Percentiles rank a stretch among this genome's conserved stretches.
Evolutionary conservation across 2,888 invertebrate species (phyloP).

Genomic region (Abrostola tripartita): DNA sequence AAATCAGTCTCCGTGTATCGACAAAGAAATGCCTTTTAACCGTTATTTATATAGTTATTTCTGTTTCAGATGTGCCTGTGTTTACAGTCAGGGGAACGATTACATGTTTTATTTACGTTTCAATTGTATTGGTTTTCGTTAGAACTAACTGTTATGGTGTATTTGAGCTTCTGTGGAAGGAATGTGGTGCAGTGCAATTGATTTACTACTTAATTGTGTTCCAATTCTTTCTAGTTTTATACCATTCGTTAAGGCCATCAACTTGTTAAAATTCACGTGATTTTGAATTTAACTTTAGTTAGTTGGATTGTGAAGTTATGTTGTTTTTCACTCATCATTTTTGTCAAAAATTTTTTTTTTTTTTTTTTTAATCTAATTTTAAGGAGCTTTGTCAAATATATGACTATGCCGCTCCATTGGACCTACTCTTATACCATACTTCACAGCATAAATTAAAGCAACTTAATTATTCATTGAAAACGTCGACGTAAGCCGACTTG

Average conservation of each 20-base stretch:
- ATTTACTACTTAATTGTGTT: conserved; percentile 36
- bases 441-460: too few relatives aligned
- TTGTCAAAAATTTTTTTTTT: too few relatives aligned
- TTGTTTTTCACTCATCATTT: too few relatives aligned
- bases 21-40: conserved; percentile 79
- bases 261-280: conserved; percentile 18
- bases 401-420: too few relatives aligned
- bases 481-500: too few relatives aligned
- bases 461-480: too few relatives aligned
- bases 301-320: too few relatives aligned
- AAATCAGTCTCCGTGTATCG: conserved; percentile 84
- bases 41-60: conserved; percentile 81
- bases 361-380: too few relatives aligned
- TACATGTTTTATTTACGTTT: conserved; percentile 45
- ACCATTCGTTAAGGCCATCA: conserved; percentile 23
- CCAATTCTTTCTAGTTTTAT: conserved; percentile 28
- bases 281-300: too few relatives aligned
- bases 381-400: too few relatives aligned
- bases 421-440: too few relatives aligned
- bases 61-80: conserved; percentile 51
- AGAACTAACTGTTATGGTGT: conserved; percentile 41
- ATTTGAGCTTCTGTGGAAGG: conserved; percentile 39
- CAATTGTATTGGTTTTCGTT: conserved; percentile 43
- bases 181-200: conserved; percentile 37
- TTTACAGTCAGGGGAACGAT: conserved; percentile 51